Percentiles rank a stretch among this genome's conserved stretches.
Evolutionary conservation across 37 sponge, comb jelly and placozoan species (phyloP).

Genomic region (Mnemiopsis leidyi): DNA sequence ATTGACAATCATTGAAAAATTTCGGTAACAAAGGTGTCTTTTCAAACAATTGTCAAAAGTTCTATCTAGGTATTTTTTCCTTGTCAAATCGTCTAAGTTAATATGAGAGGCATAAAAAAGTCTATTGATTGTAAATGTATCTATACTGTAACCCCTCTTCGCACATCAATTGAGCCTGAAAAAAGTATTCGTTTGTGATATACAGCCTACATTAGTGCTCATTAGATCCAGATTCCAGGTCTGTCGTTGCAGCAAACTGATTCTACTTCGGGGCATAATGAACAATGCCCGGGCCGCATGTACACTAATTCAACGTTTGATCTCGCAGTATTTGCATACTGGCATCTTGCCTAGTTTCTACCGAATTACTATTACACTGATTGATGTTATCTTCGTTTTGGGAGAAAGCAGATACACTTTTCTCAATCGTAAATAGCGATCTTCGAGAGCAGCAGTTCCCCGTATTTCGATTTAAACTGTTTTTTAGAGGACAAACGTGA

Average conservation of each 20-base stretch:
- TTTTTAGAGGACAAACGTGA: no score
- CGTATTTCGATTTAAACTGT: no score
- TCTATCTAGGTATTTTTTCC: not conserved
- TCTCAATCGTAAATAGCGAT: not conserved
- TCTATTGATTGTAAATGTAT: not conserved
- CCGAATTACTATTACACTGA: not conserved
- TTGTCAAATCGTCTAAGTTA: not conserved
- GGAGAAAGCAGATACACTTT: not conserved
- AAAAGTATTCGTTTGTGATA: not conserved
- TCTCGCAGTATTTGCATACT: no score
- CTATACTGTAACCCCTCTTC: not conserved
- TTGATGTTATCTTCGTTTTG: not conserved
- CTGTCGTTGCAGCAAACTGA: not conserved
- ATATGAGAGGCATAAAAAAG: not conserved
- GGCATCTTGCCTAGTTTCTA: not conserved
- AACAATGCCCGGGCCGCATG: not conserved
- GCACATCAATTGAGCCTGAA: not conserved
- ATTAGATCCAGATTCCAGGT: not conserved
- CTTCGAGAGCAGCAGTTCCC: not conserved
- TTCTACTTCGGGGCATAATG: not conserved
- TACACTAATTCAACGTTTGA: no score
- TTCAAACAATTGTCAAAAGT: not conserved
- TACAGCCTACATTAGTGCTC: not conserved
- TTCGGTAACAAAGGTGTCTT: not conserved
- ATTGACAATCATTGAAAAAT: not conserved